Conservation (phyloP, 2,797 vertebrate species). For the Notamacropus eugenii region DNA sequence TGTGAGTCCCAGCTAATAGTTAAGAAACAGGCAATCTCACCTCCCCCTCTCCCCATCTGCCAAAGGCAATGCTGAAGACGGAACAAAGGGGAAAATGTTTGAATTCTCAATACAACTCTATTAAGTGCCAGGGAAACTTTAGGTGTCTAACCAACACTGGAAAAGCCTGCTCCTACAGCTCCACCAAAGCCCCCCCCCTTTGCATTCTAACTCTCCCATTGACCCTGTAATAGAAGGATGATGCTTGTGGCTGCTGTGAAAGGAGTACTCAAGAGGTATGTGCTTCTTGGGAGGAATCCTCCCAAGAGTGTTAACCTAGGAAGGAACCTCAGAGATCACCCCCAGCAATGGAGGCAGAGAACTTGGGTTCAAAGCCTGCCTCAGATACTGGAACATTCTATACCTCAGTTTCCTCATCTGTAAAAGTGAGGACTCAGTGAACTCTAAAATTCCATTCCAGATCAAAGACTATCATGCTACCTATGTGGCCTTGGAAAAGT, state of each 20-base stretch:
- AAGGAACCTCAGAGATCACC: background rate
- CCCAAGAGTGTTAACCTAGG: background rate
- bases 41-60: background rate
- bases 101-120: conserved; percentile 69
- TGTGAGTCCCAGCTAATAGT: background rate
- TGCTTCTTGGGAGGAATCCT: background rate
- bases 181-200: conserved; percentile 16
- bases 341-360: background rate
- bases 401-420: background rate
- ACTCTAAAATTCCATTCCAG: background rate
- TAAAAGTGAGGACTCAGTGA: background rate
- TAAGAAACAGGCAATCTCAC: background rate
- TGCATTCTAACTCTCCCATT: conserved; percentile 6
- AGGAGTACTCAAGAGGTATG: background rate
- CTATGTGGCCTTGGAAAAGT: background rate
- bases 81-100: conserved; percentile 5
- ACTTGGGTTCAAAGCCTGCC: background rate
- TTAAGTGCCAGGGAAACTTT: conserved; percentile 55
- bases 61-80: conserved; percentile 16
- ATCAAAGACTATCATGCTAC: background rate
- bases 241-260: background rate
- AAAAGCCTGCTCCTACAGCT: background rate
- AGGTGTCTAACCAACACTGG: conserved; percentile 23
- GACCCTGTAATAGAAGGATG: conserved; percentile 17
- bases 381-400: background rate